Evolutionary conservation across 2,113 vertebrate genomes (phyloP).

Genomic region (Seriola rivoliana): DNA sequence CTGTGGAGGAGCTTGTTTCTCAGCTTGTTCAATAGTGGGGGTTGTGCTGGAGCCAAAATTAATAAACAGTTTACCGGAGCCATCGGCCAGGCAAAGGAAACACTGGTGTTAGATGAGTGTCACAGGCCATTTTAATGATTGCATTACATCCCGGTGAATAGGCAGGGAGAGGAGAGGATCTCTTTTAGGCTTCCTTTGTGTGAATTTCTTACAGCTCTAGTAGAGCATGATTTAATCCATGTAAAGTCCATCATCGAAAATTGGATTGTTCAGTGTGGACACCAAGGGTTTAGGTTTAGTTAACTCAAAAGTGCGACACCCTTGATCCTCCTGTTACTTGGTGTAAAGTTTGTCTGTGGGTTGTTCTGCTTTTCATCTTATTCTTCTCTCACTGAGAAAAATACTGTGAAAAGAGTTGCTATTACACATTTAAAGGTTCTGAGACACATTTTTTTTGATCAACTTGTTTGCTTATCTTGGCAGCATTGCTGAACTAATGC

Average conservation of each 20-base stretch:
- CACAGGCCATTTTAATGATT: slow-evolving; percentile 36
- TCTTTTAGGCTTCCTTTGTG: slow-evolving; percentile 7
- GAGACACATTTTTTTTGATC: not conserved
- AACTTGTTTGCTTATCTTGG: too few species aligned
- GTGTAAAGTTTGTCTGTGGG: slow-evolving; percentile 9
- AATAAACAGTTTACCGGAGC: slow-evolving; percentile 52
- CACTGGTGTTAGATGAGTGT: slow-evolving; percentile 7
- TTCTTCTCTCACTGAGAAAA: not conserved
- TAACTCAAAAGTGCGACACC: slow-evolving; percentile 11
- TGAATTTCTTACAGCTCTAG: not conserved
- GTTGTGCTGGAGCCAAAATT: slow-evolving; percentile 26
- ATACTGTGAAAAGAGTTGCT: not conserved
- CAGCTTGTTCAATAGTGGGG: not conserved
- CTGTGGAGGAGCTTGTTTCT: slow-evolving; percentile 27
- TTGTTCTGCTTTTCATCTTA: slow-evolving; percentile 37
- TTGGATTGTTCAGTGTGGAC: not conserved
- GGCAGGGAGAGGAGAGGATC: not conserved
- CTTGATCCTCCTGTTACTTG: slow-evolving; percentile 28
- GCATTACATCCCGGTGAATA: slow-evolving; percentile 42
- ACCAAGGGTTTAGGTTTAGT: slow-evolving; percentile 20
- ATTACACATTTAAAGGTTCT: slow-evolving; percentile 2
- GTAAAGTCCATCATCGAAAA: not conserved
- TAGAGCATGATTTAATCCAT: not conserved
- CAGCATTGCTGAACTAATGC: not conserved
- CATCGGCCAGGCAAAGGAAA: slow-evolving; percentile 20